Percentiles rank a stretch among this genome's conserved stretches.
Evolutionary conservation across 2,888 invertebrate species (phyloP).

Genomic region (Apeira syringaria): DNA sequence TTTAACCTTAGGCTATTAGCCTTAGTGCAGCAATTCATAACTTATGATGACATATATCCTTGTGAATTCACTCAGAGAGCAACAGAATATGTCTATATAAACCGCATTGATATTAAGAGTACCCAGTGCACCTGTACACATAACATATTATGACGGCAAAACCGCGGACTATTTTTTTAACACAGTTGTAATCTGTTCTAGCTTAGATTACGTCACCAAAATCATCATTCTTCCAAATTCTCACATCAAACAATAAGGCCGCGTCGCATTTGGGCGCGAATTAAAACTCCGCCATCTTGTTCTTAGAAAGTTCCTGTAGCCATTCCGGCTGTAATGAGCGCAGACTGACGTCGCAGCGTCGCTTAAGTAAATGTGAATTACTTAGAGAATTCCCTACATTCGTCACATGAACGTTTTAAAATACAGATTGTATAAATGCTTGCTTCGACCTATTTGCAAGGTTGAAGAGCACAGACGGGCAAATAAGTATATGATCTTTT

Average conservation of each 20-base stretch:
- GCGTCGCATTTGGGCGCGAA: slow-evolving; percentile 43
- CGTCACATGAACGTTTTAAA: slow-evolving; percentile 39
- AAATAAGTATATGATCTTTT: neutral
- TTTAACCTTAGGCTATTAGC: too few relatives aligned
- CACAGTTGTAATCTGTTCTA: too few relatives aligned
- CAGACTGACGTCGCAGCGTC: slow-evolving; percentile 39
- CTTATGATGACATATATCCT: too few relatives aligned
- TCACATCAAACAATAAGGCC: slow-evolving; percentile 8
- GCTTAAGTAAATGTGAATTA: slow-evolving; percentile 48
- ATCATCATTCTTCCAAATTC: slow-evolving; percentile 13
- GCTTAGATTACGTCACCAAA: too few relatives aligned
- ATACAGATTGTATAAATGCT: slow-evolving; percentile 29
- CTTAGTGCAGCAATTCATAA: too few relatives aligned
- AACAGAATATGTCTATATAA: too few relatives aligned
- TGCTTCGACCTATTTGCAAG: slow-evolving; percentile 12
- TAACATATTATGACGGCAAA: too few relatives aligned
- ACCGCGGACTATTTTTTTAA: too few relatives aligned
- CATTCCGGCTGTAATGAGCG: slow-evolving; percentile 53
- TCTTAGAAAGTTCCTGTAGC: slow-evolving; percentile 52
- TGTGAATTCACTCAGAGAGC: too few relatives aligned
- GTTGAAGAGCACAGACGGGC: slow-evolving; percentile 20
- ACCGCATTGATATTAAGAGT: too few relatives aligned
- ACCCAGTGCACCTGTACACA: too few relatives aligned
- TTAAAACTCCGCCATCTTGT: slow-evolving; percentile 58
- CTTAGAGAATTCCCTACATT: slow-evolving; percentile 49